A percentile compares a stretch with the other conserved stretches of the same genome.
Evolutionary conservation across 2,888 invertebrate genomes (phyloP).

Genomic region (Tuta absoluta): DNA sequence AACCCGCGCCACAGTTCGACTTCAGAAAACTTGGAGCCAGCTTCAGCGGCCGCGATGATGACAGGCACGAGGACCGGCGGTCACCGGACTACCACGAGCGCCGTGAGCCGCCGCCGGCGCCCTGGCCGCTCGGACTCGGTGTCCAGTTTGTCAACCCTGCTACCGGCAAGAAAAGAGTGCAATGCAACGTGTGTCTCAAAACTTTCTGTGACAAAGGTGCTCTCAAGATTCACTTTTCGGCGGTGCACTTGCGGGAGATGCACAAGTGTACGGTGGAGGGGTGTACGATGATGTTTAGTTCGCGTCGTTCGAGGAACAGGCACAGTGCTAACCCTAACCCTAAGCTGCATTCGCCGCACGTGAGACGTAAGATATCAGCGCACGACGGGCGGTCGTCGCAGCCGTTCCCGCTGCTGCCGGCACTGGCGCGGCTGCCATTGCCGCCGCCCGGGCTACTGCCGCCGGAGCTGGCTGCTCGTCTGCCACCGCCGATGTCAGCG

Average conservation of each 20-base stretch:
- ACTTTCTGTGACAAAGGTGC: conserved; percentile 99
- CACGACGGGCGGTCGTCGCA: conserved; percentile 94
- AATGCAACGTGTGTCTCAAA: conserved; percentile 98
- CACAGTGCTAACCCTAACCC: conserved; percentile 99
- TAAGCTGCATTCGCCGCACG: conserved; percentile 97
- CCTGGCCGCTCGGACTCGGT: conserved; percentile 90
- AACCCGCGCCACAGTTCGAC: conserved; percentile 94
- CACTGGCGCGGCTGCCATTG: conserved; percentile 86
- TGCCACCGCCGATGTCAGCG: conserved; percentile 60
- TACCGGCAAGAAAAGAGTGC: conserved; percentile 96
- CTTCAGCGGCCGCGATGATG: conserved; percentile 80
- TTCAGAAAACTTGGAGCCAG: conserved; percentile 88
- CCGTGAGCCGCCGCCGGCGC: conserved; percentile 77
- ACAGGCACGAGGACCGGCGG: conserved; percentile 65
- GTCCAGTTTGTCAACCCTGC: conserved; percentile 94
- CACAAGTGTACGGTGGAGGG: conserved; percentile 99
- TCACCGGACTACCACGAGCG: conserved; percentile 70
- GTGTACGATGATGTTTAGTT: conserved; percentile 99
- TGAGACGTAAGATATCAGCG: conserved; percentile 94
- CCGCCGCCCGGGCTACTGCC: conserved; percentile 85
- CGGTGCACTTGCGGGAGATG: conserved; percentile 98
- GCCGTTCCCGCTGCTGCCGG: conserved; percentile 87
- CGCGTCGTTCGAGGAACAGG: conserved; percentile 94
- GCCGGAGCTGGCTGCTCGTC: conserved; percentile 77
- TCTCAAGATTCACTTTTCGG: conserved; percentile 98